These are phyloP conservation scores for Dinothrombium tinctorium DNA, from an alignment of 1,140 invertebrate species.

Conservation along the genomic window DNA sequence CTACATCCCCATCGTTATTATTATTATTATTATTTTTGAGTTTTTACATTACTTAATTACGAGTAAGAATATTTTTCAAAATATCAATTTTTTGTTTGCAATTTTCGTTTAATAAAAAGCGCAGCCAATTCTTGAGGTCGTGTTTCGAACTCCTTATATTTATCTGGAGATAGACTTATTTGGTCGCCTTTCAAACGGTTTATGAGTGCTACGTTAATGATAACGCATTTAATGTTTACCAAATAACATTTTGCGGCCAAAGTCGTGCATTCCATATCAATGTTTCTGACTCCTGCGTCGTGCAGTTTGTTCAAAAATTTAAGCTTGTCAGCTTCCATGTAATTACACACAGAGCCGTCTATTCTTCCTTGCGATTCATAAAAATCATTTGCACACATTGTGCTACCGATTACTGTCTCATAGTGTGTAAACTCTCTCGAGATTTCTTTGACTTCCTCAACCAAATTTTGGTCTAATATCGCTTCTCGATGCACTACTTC, in stretches of 20 bases:
- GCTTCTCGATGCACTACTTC: conserved; percentile 54
- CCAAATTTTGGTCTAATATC: conserved; percentile 50
- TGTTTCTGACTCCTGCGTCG: conserved; percentile 63
- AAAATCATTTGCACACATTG: conserved; percentile 88
- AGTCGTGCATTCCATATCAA: conserved; percentile 87
- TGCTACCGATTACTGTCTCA: conserved; percentile 54
- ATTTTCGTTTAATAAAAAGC: too few relatives aligned
- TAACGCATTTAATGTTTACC: conserved; percentile 68
- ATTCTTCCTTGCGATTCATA: conserved; percentile 79
- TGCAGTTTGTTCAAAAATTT: conserved; percentile 53
- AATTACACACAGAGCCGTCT: conserved; percentile 92
- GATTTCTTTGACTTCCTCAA: conserved; percentile 28
- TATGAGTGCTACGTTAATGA: conserved; percentile 77
- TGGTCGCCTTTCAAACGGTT: conserved; percentile 85
- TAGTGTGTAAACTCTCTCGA: conserved; percentile 31
- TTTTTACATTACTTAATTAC: too few relatives aligned
- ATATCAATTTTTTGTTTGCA: too few relatives aligned
- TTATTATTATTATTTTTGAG: too few relatives aligned
- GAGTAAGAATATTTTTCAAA: too few relatives aligned
- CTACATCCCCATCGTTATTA: too few relatives aligned
- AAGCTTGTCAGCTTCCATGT: conserved; percentile 65
- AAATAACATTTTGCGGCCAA: conserved; percentile 82
- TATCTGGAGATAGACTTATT: conserved; percentile 51
- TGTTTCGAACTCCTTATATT: conserved; percentile 72
- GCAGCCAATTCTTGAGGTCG: too few relatives aligned